A percentile compares a stretch with the other conserved stretches of the same genome.
phyloP scores from a whole-genome alignment of 2,113 vertebrate genomes.

The Chlorodrepanis virens region DNA sequence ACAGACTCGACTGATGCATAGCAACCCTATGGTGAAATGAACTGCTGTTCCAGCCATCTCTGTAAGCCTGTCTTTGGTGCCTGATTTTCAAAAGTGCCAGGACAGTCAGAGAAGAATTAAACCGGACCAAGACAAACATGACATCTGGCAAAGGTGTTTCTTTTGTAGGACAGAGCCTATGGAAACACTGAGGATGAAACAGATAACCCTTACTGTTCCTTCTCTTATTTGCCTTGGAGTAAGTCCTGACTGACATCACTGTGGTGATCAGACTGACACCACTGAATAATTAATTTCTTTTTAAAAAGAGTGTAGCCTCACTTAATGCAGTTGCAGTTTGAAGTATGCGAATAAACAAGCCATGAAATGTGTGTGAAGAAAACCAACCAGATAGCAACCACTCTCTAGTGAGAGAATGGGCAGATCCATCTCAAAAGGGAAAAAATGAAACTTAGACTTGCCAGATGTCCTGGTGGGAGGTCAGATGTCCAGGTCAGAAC shows the following conservation, averaged over 20 bases:
- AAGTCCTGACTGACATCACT: neutral
- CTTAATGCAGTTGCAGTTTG: neutral
- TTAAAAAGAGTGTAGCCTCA: neutral
- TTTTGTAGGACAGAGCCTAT: neutral
- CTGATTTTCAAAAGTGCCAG: neutral
- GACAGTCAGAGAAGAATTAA: neutral
- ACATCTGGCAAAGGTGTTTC: neutral
- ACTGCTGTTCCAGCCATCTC: neutral
- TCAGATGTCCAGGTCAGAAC: neutral
- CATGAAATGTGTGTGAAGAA: neutral
- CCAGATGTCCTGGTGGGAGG: neutral
- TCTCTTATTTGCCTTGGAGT: neutral
- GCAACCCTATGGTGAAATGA: neutral
- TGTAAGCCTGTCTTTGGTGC: neutral
- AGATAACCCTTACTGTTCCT: neutral
- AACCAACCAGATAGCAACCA: neutral
- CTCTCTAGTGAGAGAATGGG: neutral
- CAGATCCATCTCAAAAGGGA: neutral
- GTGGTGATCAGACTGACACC: neutral
- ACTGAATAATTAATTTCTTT: neutral
- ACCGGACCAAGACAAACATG: neutral
- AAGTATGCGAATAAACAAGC: neutral
- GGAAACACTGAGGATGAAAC: neutral
- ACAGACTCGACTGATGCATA: fast-evolving
- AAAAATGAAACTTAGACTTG: neutral